phyloP scores from a whole-genome alignment of 2,888 invertebrate species.

The Acanthococcus lagerstroemiae region DNA sequence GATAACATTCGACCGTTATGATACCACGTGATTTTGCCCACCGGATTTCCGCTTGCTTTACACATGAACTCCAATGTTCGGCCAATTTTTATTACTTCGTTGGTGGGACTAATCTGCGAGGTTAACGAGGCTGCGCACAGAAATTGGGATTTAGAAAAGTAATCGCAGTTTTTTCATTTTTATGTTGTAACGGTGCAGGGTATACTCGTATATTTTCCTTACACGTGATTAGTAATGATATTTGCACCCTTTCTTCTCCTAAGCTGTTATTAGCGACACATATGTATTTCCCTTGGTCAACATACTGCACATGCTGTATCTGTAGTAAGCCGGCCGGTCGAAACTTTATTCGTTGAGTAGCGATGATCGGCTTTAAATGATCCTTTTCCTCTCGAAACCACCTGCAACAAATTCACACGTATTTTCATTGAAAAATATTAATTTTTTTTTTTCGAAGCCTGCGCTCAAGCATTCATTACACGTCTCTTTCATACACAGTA shows the following conservation, averaged over 20 bases:
- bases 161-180: no score
- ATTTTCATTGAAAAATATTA: no score
- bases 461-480: no score
- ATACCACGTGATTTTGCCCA: conserved; percentile 66
- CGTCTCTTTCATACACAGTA: no score
- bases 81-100: conserved; percentile 70
- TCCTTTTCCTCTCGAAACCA: conserved; percentile 69
- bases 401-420: conserved; percentile 42
- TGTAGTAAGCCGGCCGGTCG: conserved; percentile 56
- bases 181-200: no score
- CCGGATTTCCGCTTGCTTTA: conserved; percentile 75
- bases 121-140: conserved; percentile 59
- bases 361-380: conserved; percentile 56
- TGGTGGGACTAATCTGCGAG: conserved; percentile 67
- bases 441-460: no score
- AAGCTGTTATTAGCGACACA: conserved; percentile 86
- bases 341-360: conserved; percentile 52
- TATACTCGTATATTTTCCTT: no score
- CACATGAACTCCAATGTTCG: conserved; percentile 79
- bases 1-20: conserved; percentile 61
- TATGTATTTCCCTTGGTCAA: conserved; percentile 76
- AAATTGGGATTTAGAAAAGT: no score
- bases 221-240: conserved; percentile 69
- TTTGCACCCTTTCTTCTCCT: conserved; percentile 68
- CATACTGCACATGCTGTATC: conserved; percentile 56